Evolutionary conservation across 2,888 invertebrate genomes (phyloP).

Genomic region (Dryomyza anilis): DNA sequence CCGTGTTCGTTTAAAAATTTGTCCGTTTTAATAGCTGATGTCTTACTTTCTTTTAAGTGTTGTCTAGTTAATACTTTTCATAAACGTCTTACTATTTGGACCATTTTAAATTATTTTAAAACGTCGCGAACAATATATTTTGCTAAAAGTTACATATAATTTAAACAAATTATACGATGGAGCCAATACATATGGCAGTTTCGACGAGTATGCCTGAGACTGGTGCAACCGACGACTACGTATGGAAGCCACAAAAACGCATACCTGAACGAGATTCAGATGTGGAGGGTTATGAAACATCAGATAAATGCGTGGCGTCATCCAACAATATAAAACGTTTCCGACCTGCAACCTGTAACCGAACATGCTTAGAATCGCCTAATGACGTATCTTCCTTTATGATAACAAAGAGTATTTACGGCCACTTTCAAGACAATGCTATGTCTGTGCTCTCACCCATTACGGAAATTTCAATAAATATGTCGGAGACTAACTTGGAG

Average conservation of each 20-base stretch:
- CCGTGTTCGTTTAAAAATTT: background rate
- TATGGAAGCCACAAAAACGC: slow-evolving; percentile 32
- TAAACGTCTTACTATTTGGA: background rate
- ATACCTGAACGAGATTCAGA: slow-evolving; percentile 28
- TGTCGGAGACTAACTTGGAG: slow-evolving; percentile 31
- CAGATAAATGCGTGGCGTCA: slow-evolving; percentile 5
- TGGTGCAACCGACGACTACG: slow-evolving; percentile 6
- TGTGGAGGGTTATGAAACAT: slow-evolving; percentile 20
- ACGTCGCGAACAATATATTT: no score
- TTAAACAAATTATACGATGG: no score
- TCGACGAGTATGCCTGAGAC: no score
- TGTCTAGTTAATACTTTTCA: slow-evolving; percentile 7
- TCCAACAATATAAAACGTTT: slow-evolving; percentile 30
- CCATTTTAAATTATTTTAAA: no score
- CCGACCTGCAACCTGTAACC: slow-evolving; percentile 13
- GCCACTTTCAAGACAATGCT: slow-evolving; percentile 17
- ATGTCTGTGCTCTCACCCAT: slow-evolving; percentile 30
- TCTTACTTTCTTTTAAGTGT: slow-evolving; percentile 3
- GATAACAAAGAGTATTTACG: slow-evolving; percentile 13
- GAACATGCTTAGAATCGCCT: slow-evolving; percentile 29
- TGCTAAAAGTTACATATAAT: no score
- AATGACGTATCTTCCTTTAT: slow-evolving; percentile 19
- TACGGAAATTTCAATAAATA: slow-evolving; percentile 33
- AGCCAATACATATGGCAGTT: no score
- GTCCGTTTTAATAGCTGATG: background rate